Evolutionary conservation across 2,113 vertebrate species (phyloP).

Genomic region (Pangasianodon gigas): DNA sequence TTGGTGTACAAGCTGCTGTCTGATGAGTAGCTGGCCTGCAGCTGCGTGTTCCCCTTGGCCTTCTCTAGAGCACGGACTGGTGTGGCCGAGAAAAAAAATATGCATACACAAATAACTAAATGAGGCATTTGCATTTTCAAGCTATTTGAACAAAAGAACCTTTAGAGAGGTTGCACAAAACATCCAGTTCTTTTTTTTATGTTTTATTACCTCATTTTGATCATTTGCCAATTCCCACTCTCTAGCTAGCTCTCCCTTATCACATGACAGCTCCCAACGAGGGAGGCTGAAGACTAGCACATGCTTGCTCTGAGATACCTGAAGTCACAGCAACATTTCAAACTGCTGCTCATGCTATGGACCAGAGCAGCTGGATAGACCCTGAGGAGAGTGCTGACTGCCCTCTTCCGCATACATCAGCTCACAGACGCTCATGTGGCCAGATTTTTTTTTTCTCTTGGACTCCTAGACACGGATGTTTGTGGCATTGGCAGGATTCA

Average conservation of each 20-base stretch:
- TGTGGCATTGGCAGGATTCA: not conserved
- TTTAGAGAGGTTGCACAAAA: not conserved
- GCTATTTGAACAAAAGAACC: not conserved
- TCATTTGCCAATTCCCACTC: not conserved
- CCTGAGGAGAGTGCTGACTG: not conserved
- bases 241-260: not conserved
- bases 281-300: not conserved
- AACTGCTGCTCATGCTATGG: not conserved
- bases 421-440: not conserved
- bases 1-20: conserved; percentile 99
- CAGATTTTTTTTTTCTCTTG: not conserved
- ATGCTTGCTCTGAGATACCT: not conserved
- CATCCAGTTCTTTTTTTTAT: not conserved
- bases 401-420: not conserved
- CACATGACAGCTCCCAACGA: not conserved
- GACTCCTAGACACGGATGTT: not conserved
- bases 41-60: conserved; percentile 88
- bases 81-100: not conserved
- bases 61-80: conserved; percentile 97
- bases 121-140: not conserved
- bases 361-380: not conserved
- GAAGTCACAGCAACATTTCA: not conserved
- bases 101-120: not conserved
- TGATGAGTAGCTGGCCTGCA: conserved; percentile 89
- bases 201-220: not conserved